Conservation (phyloP, 2,797 vertebrate species). For the Micromesistius poutassou region DNA sequence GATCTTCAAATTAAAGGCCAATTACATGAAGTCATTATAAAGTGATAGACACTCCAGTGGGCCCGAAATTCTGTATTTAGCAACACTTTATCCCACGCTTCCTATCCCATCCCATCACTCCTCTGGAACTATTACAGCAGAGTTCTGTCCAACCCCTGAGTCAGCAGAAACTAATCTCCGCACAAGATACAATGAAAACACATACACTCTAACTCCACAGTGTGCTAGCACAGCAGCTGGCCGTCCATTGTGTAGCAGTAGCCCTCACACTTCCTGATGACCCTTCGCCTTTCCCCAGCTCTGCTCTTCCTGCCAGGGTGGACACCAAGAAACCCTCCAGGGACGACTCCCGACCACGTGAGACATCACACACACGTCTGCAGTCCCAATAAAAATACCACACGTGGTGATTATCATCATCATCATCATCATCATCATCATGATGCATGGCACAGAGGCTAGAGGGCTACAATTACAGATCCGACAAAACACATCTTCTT, state of each 20-base stretch:
- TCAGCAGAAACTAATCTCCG: slow-evolving; percentile 56
- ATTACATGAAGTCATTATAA: neutral
- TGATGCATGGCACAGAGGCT: neutral
- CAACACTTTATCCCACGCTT: slow-evolving; percentile 23
- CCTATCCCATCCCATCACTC: no score
- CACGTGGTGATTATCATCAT: neutral
- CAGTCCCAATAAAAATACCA: neutral
- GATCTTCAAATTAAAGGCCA: neutral
- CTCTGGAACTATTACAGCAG: slow-evolving; percentile 34
- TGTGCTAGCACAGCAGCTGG: slow-evolving; percentile 30
- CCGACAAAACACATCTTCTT: no score
- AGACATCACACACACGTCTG: no score
- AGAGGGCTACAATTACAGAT: neutral
- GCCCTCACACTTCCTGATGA: slow-evolving; percentile 60
- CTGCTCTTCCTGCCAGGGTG: slow-evolving; percentile 43
- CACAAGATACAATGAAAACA: slow-evolving; percentile 42
- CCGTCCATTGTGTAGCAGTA: slow-evolving; percentile 58
- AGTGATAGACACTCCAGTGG: neutral
- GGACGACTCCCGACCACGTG: neutral
- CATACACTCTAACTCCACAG: slow-evolving; percentile 1
- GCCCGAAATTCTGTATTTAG: slow-evolving; percentile 21
- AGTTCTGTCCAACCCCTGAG: slow-evolving; percentile 29
- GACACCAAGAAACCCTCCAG: neutral
- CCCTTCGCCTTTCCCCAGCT: slow-evolving; percentile 48
- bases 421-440: neutral